A percentile compares a stretch with the other conserved stretches of the same genome.
phyloP scores from a whole-genome alignment of 2,113 vertebrate genomes.

The Brachionichthys hirsutus region DNA sequence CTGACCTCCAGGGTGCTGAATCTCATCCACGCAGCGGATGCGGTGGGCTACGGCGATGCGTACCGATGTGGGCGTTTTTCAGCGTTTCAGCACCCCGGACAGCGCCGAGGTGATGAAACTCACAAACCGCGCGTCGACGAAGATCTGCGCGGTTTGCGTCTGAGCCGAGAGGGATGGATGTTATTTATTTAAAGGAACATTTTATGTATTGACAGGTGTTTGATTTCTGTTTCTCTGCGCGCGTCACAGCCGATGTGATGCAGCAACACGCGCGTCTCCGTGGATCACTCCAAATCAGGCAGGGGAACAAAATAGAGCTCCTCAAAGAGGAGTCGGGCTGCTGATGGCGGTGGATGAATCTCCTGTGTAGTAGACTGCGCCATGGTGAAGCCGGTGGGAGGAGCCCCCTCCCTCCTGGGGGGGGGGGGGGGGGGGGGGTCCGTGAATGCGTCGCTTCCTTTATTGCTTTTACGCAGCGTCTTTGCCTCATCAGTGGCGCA shows the following conservation, averaged over 20 bases:
- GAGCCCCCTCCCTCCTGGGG: no score
- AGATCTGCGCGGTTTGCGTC: no score
- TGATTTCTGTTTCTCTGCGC: neutral
- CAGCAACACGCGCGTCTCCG: conserved; percentile 30
- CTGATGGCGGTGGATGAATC: conserved; percentile 20
- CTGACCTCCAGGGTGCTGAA: conserved; percentile 52
- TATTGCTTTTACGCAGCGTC: conserved; percentile 51
- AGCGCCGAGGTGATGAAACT: conserved; percentile 37
- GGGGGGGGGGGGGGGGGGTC: conserved; percentile 25
- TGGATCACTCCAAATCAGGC: conserved; percentile 6
- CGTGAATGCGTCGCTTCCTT: conserved; percentile 29
- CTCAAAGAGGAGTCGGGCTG: neutral
- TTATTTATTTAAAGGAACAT: no score
- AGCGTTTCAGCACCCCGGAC: conserved; percentile 69
- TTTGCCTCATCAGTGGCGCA: conserved; percentile 68
- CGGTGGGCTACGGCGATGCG: conserved; percentile 61
- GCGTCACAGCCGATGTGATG: conserved; percentile 26
- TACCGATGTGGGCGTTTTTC: conserved; percentile 74
- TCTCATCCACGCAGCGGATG: conserved; percentile 45
- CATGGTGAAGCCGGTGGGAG: conserved; percentile 54
- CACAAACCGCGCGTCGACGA: neutral
- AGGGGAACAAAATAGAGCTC: neutral
- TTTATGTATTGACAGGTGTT: neutral
- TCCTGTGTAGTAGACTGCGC: conserved; percentile 70
- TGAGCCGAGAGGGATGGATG: neutral